Base-by-base conservation (phyloP, 2,797 vertebrate genomes). In the Netta rufina region DNA sequence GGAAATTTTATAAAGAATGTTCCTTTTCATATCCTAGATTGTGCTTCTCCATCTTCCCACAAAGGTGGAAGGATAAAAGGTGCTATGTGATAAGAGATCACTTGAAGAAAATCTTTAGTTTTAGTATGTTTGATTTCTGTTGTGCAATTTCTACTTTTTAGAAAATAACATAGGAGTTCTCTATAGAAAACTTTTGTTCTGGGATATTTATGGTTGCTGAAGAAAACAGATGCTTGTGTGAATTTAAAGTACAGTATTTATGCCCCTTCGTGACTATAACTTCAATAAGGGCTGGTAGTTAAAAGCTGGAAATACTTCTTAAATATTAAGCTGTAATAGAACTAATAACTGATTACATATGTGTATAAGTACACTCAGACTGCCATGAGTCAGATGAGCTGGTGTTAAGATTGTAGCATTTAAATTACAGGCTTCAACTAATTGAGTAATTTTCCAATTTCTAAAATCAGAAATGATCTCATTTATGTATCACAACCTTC, bases 161-260 rank as follows among this genome's bases (percentile, higher is more conserved):
- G 32, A 82, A 90, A 83, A 77, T 11, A 92, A 5, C 13, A 8
- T 36, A 64, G 19, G 21, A 74, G 5, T 21, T 81, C 13, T 73
- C 13, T 38, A 8, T 20, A 24, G 71, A 76, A 73, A 45, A 24
- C 3, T 76, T 84, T 80, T 82, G 27, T 65, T 45, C 54, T 65
- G 41, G n/a, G 47, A 66, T 91, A 76, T 92, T 84, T 85, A 76
- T 45, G 61, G 11, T 45, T 87, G 43, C 70, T 94, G 86, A 92
- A 56, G 56, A 88, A 87, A 96, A 73, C 8, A 90, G 21, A 83
- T 95, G 73, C 87, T 94, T 90, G 54, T 41, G 62, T 54, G 33
- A 90, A 77, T 87, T 95, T 72, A 54, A 43, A 84, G 24, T 81
- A 60, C 28, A 90, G 45, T 58, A 80, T 95, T 93, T 95, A 60